These are phyloP conservation scores for Synchiropus splendidus DNA, from an alignment of 2,113 vertebrate genomes.

Conservation along the genomic window DNA sequence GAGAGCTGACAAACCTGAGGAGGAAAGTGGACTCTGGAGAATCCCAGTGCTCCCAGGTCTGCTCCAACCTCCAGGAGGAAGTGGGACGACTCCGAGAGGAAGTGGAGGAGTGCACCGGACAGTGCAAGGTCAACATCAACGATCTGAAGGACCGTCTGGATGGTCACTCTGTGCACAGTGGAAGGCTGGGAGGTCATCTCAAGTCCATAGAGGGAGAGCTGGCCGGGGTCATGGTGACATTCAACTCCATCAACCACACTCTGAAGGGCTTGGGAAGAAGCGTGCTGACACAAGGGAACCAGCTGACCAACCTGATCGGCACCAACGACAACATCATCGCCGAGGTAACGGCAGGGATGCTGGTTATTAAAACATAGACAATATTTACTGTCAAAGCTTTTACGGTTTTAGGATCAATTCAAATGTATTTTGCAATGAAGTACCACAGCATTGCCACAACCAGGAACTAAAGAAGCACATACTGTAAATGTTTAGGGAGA, in stretches of 20 bases:
- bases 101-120: conserved; percentile 62
- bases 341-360: conserved; percentile 65
- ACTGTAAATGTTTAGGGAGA: no score
- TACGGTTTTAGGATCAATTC: no score
- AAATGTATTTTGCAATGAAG: no score
- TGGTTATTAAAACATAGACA: no score
- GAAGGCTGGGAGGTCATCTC: conserved; percentile 65
- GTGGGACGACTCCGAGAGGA: conserved; percentile 72
- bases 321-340: conserved; percentile 69
- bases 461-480: no score
- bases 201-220: conserved; percentile 75
- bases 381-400: no score
- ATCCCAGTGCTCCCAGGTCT: conserved; percentile 65
- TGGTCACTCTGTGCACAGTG: conserved; percentile 68
- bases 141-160: conserved; percentile 66
- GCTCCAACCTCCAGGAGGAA: conserved; percentile 72
- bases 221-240: conserved; percentile 62
- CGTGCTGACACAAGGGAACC: conserved; percentile 67
- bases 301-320: conserved; percentile 62
- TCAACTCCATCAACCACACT: conserved; percentile 74
- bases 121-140: conserved; percentile 35
- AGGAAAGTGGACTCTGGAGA: conserved; percentile 58
- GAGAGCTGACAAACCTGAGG: conserved; percentile 36
- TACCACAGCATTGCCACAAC: no score
- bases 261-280: conserved; percentile 73